These are phyloP conservation scores for Perizoma flavofasciatum DNA, from an alignment of 2,888 invertebrate genomes.

Conservation along the genomic window DNA sequence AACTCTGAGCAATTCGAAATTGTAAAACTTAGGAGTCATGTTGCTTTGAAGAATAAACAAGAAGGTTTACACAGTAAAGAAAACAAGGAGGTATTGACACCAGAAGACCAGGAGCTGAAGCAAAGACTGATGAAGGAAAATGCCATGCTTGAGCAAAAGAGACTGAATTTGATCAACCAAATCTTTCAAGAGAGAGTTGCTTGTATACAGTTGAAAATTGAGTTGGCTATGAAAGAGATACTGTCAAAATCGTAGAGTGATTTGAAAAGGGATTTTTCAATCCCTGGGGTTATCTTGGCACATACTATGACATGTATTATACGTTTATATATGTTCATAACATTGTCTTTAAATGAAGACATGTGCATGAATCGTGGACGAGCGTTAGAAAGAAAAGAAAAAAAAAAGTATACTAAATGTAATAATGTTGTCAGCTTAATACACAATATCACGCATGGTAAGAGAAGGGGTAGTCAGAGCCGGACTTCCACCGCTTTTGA, in stretches of 20 bases:
- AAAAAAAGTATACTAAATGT: no score
- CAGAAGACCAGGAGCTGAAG: constrained; percentile 70
- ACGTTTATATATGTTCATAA: no score
- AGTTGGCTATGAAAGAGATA: constrained; percentile 85
- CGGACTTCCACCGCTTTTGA: no score
- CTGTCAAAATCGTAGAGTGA: constrained; percentile 65
- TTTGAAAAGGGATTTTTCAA: no score
- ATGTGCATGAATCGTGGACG: no score
- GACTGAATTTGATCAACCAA: constrained; percentile 86
- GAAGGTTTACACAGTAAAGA: constrained; percentile 64
- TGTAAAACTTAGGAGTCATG: constrained; percentile 84
- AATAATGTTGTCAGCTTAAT: no score
- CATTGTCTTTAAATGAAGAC: no score
- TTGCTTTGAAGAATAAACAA: constrained; percentile 77
- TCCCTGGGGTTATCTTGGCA: no score
- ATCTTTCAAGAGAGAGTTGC: constrained; percentile 89
- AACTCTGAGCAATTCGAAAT: constrained; percentile 90
- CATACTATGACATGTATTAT: no score
- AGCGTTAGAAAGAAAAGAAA: no score
- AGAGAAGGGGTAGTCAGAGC: no score
- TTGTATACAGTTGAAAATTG: constrained; percentile 88
- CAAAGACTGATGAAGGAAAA: constrained; percentile 85
- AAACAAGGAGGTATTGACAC: constrained; percentile 62
- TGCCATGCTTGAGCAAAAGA: constrained; percentile 87
- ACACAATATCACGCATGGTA: no score